Evolutionary conservation across 2,888 invertebrate genomes (phyloP).

Genomic region (Miltochrista miniata): DNA sequence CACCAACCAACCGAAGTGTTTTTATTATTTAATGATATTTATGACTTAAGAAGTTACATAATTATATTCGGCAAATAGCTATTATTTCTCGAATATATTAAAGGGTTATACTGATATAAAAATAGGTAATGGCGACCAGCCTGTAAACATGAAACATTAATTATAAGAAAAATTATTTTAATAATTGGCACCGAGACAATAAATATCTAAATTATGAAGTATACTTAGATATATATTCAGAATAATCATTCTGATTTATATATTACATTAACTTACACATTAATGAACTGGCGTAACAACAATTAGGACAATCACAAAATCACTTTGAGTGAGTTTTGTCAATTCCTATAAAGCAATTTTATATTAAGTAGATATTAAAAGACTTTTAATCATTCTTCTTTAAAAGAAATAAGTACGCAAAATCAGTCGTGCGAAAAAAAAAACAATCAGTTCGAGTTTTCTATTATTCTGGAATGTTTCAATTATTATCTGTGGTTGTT

Average conservation of each 20-base stretch:
- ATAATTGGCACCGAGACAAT: slow-evolving; percentile 62
- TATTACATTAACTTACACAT: slow-evolving; percentile 32
- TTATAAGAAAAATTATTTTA: slow-evolving; percentile 44
- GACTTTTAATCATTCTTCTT: slow-evolving; percentile 17
- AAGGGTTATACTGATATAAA: neutral
- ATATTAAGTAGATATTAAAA: slow-evolving; percentile 10
- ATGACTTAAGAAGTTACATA: too few species aligned
- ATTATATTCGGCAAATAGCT: too few species aligned
- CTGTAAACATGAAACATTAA: slow-evolving; percentile 28
- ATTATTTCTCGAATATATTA: too few species aligned
- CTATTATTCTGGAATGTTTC: slow-evolving; percentile 36
- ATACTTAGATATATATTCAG: slow-evolving; percentile 23
- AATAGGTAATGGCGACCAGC: slow-evolving; percentile 18
- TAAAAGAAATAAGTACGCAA: slow-evolving; percentile 46
- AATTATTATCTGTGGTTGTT: neutral
- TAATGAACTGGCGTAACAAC: slow-evolving; percentile 40
- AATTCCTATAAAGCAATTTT: slow-evolving; percentile 47
- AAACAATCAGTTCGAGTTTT: slow-evolving; percentile 35
- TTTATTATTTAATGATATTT: too few species aligned
- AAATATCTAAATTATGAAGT: slow-evolving; percentile 41
- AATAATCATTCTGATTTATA: slow-evolving; percentile 27
- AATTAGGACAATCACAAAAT: slow-evolving; percentile 32
- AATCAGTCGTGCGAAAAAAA: slow-evolving; percentile 59
- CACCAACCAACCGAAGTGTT: too few species aligned
- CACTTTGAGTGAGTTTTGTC: slow-evolving; percentile 28